Evolutionary conservation across 35 echinoderm and acorn worm genomes (phyloP).

Genomic region (Hemicentrotus pulcherrimus): DNA sequence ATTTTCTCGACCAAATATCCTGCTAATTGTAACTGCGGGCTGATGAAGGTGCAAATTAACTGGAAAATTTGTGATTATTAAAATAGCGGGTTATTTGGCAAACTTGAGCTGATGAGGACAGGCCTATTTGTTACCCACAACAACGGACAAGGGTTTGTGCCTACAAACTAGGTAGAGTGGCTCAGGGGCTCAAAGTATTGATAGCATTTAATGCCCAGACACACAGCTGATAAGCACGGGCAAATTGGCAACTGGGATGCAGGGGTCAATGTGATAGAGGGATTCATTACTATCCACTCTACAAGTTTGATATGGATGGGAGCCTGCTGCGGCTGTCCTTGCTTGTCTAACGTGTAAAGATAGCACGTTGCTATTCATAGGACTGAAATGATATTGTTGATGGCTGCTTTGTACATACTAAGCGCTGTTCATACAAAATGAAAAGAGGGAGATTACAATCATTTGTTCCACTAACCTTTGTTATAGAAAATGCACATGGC

Average conservation of each 20-base stretch:
- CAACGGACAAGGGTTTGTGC: too few species aligned
- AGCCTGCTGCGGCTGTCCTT: background rate
- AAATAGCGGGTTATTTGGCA: too few species aligned
- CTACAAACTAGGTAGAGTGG: too few species aligned
- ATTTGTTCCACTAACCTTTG: too few species aligned
- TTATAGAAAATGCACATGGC: too few species aligned
- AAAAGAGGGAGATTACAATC: too few species aligned
- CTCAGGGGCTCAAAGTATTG: background rate
- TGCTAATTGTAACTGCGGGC: too few species aligned
- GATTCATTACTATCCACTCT: conserved; percentile 18
- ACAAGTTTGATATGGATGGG: background rate
- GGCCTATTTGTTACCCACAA: too few species aligned
- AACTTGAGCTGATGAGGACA: too few species aligned
- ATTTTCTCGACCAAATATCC: too few species aligned
- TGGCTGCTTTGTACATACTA: background rate
- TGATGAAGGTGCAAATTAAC: too few species aligned
- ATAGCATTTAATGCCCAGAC: background rate
- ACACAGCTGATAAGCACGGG: background rate
- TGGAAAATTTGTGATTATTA: too few species aligned
- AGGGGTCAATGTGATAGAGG: background rate
- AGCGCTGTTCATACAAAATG: background rate
- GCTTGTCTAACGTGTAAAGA: background rate
- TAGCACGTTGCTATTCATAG: background rate
- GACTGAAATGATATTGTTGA: background rate
- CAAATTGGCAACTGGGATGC: background rate